Conservation (phyloP, 1,140 invertebrate species). For the Bombus terrestris region DNA sequence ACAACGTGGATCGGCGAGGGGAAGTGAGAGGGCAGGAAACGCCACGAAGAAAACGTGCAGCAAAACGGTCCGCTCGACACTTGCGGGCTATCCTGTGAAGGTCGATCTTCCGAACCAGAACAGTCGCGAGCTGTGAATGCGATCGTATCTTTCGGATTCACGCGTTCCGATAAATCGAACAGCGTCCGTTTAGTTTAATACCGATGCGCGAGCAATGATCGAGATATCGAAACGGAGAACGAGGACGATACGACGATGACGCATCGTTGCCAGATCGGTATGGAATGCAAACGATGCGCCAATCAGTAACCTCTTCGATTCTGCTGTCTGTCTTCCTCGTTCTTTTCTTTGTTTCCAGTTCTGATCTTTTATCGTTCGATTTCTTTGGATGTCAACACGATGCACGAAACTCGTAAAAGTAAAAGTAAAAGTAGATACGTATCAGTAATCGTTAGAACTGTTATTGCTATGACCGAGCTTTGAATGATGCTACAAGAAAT, state of each 20-base stretch:
- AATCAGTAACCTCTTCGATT: not conserved
- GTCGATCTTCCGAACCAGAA: slow-evolving; percentile 23
- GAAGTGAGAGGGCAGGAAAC: slow-evolving; percentile 11
- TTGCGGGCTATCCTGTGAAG: slow-evolving; percentile 49
- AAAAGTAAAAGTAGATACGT: not conserved
- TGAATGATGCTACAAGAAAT: not conserved
- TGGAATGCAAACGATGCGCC: not conserved
- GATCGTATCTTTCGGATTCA: slow-evolving; percentile 27
- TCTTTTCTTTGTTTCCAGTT: not conserved
- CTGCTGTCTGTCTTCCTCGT: not conserved
- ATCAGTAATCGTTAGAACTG: not conserved
- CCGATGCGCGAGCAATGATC: slow-evolving; percentile 47
- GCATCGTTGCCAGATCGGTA: slow-evolving; percentile 6
- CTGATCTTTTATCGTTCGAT: not conserved
- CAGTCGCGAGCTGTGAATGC: slow-evolving; percentile 6
- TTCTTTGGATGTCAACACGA: not conserved
- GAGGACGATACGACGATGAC: slow-evolving; percentile 36
- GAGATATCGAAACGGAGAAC: slow-evolving; percentile 43
- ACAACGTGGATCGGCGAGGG: not conserved
- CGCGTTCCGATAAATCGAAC: slow-evolving; percentile 27
- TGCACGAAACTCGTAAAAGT: not conserved
- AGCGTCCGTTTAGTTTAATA: slow-evolving; percentile 56
- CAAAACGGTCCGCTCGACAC: slow-evolving; percentile 17
- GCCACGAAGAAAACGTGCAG: slow-evolving; percentile 43
- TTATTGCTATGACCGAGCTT: too few species aligned